Evolutionary conservation across 2,888 invertebrate genomes (phyloP).

Genomic region (Labia minor): DNA sequence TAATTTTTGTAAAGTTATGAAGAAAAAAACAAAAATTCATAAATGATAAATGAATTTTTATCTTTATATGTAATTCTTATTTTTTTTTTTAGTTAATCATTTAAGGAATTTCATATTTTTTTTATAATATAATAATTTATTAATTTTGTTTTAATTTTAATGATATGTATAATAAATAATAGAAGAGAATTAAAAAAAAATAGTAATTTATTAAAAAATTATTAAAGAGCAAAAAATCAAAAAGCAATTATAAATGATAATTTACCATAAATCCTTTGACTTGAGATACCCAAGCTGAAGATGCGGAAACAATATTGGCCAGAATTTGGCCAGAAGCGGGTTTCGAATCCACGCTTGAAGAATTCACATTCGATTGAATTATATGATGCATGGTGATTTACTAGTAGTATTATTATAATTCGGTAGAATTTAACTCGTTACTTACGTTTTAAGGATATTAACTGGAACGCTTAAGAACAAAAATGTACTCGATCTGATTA

Average conservation of each 20-base stretch:
- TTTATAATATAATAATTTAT: no score
- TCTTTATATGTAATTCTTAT: no score
- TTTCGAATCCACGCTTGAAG: constrained; percentile 7
- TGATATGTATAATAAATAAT: no score
- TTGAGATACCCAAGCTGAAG: background rate
- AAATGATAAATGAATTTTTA: no score
- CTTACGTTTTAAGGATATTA: background rate
- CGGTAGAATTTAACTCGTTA: background rate
- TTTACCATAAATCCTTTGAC: constrained; percentile 13
- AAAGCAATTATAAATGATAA: background rate
- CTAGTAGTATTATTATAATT: constrained; percentile 2
- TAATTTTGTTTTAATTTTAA: no score
- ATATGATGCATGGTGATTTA: background rate
- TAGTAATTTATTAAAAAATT: no score
- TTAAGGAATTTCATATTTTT: no score
- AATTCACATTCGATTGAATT: background rate
- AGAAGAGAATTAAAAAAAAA: no score
- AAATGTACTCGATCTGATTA: background rate
- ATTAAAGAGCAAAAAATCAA: no score
- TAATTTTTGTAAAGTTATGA: no score
- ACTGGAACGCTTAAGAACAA: constrained; percentile 1
- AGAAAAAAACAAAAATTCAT: no score
- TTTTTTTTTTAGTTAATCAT: no score
- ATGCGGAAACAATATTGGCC: constrained; percentile 6
- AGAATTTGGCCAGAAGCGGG: constrained; percentile 2